Evolutionary conservation across 2,888 invertebrate genomes (phyloP).

Genomic region (Tryphoninae sp.): DNA sequence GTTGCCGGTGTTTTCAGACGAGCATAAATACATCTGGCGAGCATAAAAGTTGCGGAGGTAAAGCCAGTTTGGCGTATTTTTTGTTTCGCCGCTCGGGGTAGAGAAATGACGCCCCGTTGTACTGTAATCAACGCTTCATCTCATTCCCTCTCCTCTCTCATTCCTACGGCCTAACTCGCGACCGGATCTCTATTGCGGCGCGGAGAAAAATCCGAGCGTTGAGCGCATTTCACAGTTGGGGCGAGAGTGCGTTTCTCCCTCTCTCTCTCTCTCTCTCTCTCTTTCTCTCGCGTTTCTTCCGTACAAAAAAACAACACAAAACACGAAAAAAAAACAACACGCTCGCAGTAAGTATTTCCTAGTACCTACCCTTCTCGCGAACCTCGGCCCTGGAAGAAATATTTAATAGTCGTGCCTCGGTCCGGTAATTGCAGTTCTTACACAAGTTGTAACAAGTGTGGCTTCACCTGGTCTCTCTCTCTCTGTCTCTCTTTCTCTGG

Average conservation of each 20-base stretch:
- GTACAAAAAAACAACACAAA: neutral
- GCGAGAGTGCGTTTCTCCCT: slow-evolving; percentile 25
- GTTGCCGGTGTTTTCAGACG: slow-evolving; percentile 48
- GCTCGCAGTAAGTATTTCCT: slow-evolving; percentile 65
- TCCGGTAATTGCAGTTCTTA: slow-evolving; percentile 68
- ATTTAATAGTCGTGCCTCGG: slow-evolving; percentile 66
- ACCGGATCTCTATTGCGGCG: slow-evolving; percentile 30
- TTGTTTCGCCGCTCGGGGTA: slow-evolving; percentile 37
- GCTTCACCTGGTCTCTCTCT: slow-evolving; percentile 64
- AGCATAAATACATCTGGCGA: slow-evolving; percentile 52
- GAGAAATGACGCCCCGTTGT: slow-evolving; percentile 54
- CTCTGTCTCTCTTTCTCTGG: slow-evolving; percentile 33
- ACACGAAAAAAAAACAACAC: slow-evolving; percentile 46
- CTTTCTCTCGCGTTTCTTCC: neutral
- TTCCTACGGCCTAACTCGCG: slow-evolving; percentile 46
- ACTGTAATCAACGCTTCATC: slow-evolving; percentile 64
- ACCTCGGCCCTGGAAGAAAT: slow-evolving; percentile 63
- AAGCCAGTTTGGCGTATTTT: slow-evolving; percentile 51
- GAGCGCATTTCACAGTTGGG: slow-evolving; percentile 53
- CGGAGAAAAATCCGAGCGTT: slow-evolving; percentile 36
- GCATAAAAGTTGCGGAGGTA: slow-evolving; percentile 44
- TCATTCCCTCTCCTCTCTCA: slow-evolving; percentile 41
- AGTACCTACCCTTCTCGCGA: slow-evolving; percentile 60
- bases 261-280: slow-evolving; percentile 14
- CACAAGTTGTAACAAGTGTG: slow-evolving; percentile 67